Base-by-base conservation (phyloP, 2,888 invertebrate genomes). In the Calliopum simillimum region DNA sequence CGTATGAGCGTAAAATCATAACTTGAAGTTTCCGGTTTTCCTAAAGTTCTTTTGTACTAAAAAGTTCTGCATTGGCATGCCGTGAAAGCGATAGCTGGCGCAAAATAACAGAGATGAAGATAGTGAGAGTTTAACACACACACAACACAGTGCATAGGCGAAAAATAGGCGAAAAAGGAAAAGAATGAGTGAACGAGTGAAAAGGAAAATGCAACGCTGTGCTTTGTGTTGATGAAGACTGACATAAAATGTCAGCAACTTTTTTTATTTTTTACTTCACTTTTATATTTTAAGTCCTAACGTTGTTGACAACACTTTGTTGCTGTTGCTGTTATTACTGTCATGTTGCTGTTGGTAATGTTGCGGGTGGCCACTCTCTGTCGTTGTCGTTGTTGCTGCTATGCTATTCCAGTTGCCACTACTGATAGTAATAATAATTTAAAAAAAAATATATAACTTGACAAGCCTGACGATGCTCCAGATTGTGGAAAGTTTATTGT, bases 221-320 rank as follows among this genome's bases (percentile, higher is more conserved):
- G 14, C 49, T 16, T 16, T 47, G n/a, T 49, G 51, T 19, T 51
- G 51, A 51, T 51, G 51, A 51, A 51, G 51, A 51, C 51, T 51
- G 51, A 51, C 51, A 16, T 51, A 51, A 51, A 51, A 51, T 51
- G 51, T 51, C 51, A 51, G 16, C 51, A 51, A 51, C 51, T 51
- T 51, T 51, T 51, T 8, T 14, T 21, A 51, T 21, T 51, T 21
- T 16, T 21, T 21, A 21, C 51, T 19, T n/a, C 14, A 47, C 16
- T 47, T 47, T 21, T 19, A 8, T 51, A 19, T 51, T 51, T 21
- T n/a, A 19, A 21, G 51, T 51, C 19, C 21, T 51, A 19, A 51
- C n/a, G 51, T 19, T 51, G 51, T 12, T 33, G 51, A 51, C 16
- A 49, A 49, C 19, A 16, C 49, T 16, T 19, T 49, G n/a, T n/a